Evolutionary conservation across 2,888 invertebrate genomes (phyloP).

Genomic region (Eilema depressum): DNA sequence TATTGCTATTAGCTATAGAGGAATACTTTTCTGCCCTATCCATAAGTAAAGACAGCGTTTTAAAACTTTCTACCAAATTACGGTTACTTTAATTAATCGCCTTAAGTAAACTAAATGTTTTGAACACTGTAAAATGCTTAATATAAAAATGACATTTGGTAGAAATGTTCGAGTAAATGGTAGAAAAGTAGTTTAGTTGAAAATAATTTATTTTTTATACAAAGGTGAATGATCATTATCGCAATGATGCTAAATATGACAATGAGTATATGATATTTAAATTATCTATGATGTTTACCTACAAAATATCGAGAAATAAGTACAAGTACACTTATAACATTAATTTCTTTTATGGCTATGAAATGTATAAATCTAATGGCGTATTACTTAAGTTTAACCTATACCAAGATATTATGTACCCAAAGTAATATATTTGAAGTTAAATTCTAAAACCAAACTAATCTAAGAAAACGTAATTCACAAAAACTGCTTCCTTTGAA

Average conservation of each 20-base stretch:
- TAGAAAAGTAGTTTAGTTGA: no score
- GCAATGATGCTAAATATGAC: background rate
- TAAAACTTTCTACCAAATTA: background rate
- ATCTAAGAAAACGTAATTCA: background rate
- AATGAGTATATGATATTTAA: background rate
- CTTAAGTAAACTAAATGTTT: background rate
- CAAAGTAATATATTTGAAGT: background rate
- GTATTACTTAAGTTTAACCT: constrained; percentile 1
- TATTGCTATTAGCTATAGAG: background rate
- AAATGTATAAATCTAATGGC: background rate
- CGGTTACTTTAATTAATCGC: background rate
- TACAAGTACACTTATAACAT: background rate
- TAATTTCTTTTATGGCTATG: background rate
- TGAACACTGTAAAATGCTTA: background rate
- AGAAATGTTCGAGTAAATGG: background rate
- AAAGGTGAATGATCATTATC: background rate
- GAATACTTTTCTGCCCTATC: background rate
- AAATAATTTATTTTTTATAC: background rate
- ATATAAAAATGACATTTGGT: background rate
- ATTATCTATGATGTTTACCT: background rate
- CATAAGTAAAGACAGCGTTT: background rate
- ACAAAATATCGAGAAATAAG: constrained; percentile 1
- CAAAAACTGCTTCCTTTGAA: background rate
- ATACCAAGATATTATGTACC: background rate
- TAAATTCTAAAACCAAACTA: background rate